Evolutionary conservation across 2,888 invertebrate species (phyloP), one percentile per base, ranked within the genome.

Genomic region (Aphidoletes aphidimyza): DNA sequence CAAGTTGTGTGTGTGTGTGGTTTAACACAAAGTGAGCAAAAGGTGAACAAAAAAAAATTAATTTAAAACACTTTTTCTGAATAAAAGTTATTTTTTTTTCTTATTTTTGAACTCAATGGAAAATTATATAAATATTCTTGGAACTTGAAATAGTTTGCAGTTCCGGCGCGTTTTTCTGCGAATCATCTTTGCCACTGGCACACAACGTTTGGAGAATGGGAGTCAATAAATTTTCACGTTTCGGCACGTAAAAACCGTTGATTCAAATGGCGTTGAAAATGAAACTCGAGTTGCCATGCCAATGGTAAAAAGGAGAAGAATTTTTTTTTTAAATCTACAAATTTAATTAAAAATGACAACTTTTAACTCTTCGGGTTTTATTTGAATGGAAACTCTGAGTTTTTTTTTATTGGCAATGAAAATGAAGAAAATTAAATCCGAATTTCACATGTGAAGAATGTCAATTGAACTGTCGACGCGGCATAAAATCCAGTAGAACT

Each of bases 91-190:
- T n/a, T 69, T 69, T 30, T 69, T 69, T 34, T 69, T n/a, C 22
- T 22, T 14, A 8, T 6, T 22, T 17, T 54, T 47, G 11, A 47
- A 22, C n/a, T 3, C n/a, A 22, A 34, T 69, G 34, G 34, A 69
- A 69, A 69, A 69, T 69, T 69, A 5, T 69, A 69, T 69, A 69
- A 69, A 69, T 69, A 69, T 69, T 69, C 69, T 69, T 14, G 22
- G 69, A 69, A 69, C 69, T 69, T 69, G 69, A 14, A 69, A 69
- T 69, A 30, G 69, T 69, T 69, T 30, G 14, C 69, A 69, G 3
- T 26, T 42, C n/a, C n/a, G n/a, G n/a, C 54, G 22, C 22, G 6
- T 11, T 2, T 54, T 22, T 22, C 54, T 54, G n/a, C 22, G 22
- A 54, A n/a, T 69, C 30, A 69, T 30, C 30, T n/a, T n/a, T 69